These are phyloP conservation scores for Choloepus hoffmanni DNA, from an alignment of 2,113 vertebrate species.

Conservation along the genomic window DNA sequence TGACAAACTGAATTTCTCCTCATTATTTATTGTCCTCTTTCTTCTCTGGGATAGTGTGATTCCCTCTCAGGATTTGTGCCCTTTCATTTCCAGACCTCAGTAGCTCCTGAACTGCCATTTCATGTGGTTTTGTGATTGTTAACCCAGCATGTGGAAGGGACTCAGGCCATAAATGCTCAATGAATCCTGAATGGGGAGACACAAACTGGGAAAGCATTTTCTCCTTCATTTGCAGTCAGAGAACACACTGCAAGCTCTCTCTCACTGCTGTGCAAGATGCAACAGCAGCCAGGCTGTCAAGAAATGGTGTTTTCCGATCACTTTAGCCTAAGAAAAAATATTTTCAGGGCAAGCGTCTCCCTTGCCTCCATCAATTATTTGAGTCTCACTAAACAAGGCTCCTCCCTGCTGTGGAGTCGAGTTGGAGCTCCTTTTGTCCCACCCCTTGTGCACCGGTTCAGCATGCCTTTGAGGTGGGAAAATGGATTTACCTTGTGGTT, in stretches of 20 bases:
- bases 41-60: conserved; percentile 78
- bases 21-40: conserved; percentile 83
- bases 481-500: conserved; percentile 94
- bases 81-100: conserved; percentile 87
- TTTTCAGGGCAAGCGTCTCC: conserved; percentile 64
- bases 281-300: conserved; percentile 81
- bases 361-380: conserved; percentile 11
- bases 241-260: conserved; percentile 62
- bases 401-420: not conserved
- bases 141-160: conserved; percentile 86
- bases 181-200: conserved; percentile 84
- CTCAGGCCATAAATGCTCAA: conserved; percentile 84
- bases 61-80: conserved; percentile 84
- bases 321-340: conserved; percentile 73
- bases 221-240: conserved; percentile 88
- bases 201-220: conserved; percentile 81
- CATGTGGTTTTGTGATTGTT: conserved; percentile 89
- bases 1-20: conserved; percentile 79
- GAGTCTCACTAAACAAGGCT: conserved; percentile 18
- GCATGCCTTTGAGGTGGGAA: not conserved
- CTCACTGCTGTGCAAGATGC: conserved; percentile 64
- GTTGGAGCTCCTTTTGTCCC: not conserved
- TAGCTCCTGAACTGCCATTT: conserved; percentile 86
- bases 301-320: conserved; percentile 75
- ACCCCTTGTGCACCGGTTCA: not conserved